Conservation (phyloP, 2,797 vertebrate genomes). For the Rhyacichthys aspro region DNA sequence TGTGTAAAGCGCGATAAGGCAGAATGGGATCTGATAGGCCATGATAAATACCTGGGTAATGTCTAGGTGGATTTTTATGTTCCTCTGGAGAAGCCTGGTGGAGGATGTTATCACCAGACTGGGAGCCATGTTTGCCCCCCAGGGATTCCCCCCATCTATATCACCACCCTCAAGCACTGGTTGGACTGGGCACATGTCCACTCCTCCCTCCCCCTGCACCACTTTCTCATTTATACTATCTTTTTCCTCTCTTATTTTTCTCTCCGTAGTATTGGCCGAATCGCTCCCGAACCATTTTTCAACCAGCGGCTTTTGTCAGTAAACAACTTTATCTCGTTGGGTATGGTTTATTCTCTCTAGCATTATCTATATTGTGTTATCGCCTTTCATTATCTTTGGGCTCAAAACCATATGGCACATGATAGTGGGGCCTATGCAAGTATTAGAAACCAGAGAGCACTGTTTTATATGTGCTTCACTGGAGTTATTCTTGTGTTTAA, state of each 20-base stretch:
- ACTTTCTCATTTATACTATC: conserved; percentile 48
- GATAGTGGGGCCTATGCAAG: conserved; percentile 49
- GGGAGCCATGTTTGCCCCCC: conserved; percentile 68
- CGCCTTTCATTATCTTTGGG: conserved; percentile 67
- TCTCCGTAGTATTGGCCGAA: conserved; percentile 23
- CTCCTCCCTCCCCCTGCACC: conserved; percentile 13
- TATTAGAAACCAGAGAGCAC: conserved; percentile 23
- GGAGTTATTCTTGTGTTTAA: conserved; percentile 37
- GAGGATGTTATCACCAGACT: conserved; percentile 77
- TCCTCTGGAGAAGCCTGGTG: conserved; percentile 68
- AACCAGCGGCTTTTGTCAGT: conserved; percentile 68
- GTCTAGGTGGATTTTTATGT: conserved; percentile 78
- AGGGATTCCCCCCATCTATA: conserved; percentile 53
- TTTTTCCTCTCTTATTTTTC: conserved; percentile 17
- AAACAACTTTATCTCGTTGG: conserved; percentile 71
- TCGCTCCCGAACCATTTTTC: conserved; percentile 62
- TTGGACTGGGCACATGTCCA: conserved; percentile 49
- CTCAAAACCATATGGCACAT: conserved; percentile 55
- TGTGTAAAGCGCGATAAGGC: conserved; percentile 80
- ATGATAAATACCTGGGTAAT: conserved; percentile 80
- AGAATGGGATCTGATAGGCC: conserved; percentile 76
- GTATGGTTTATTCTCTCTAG: conserved; percentile 63
- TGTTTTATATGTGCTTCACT: conserved; percentile 32
- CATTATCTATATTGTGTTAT: conserved; percentile 71
- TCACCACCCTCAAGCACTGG: conserved; percentile 47